These are phyloP conservation scores for Aporophyla nigra DNA, from an alignment of 2,888 invertebrate species.

Conservation along the genomic window DNA sequence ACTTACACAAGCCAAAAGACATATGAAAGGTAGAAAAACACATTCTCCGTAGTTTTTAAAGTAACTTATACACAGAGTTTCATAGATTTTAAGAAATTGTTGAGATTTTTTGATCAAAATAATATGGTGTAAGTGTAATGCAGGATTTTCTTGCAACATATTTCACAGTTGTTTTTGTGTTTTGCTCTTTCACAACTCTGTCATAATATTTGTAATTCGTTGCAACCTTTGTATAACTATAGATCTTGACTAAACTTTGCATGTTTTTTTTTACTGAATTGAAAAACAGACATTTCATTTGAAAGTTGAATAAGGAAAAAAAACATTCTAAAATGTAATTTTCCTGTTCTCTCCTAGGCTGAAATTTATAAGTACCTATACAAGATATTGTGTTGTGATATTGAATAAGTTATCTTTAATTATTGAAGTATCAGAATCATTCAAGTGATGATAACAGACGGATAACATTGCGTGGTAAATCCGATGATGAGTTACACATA, in stretches of 20 bases:
- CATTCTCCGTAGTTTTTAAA: not conserved
- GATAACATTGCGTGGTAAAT: slow-evolving; percentile 2
- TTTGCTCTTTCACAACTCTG: not conserved
- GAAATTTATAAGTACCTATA: too few species aligned
- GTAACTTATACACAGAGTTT: too few species aligned
- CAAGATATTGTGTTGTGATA: not conserved
- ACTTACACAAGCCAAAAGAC: not conserved
- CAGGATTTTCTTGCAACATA: slow-evolving; percentile 10
- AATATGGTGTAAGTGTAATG: slow-evolving; percentile 13
- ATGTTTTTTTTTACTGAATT: too few species aligned
- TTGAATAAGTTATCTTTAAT: not conserved
- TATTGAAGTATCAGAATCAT: not conserved
- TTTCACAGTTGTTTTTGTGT: slow-evolving; percentile 8
- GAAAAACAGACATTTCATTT: too few species aligned
- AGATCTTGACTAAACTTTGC: not conserved
- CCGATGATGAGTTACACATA: not conserved
- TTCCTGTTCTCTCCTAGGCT: too few species aligned
- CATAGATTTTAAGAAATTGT: not conserved
- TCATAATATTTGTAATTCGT: not conserved
- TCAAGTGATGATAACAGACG: not conserved
- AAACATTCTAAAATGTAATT: too few species aligned
- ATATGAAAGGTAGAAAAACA: not conserved
- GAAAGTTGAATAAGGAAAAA: too few species aligned
- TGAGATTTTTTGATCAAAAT: not conserved
- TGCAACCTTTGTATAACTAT: not conserved